Base-by-base conservation (phyloP, 2,113 vertebrate species). In the Pao palembangensis region DNA sequence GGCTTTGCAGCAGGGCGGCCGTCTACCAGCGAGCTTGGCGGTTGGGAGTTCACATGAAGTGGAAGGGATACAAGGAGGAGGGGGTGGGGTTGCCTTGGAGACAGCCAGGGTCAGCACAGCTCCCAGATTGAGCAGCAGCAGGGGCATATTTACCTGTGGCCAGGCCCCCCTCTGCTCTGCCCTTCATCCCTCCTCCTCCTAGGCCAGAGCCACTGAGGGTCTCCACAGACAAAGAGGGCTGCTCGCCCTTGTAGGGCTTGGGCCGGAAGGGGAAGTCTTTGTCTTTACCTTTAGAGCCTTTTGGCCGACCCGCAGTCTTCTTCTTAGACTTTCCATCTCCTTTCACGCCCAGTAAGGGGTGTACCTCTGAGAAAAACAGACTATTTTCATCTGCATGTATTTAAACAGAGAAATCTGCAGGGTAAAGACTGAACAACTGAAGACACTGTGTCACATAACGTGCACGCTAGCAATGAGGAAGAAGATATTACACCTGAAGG, bases 201-300 rank as follows among this genome's bases (percentile, higher is more conserved):
- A 69, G 78, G 68, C 83, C 85, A 65, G 85, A 85, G 86, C 83
- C 51, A 67, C 79, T 79, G 82, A 84, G 57, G 54, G 78, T 67
- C 55, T 98, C 96, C 93, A 93, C 83, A 84, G 94, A 91, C 75
- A 93, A 94, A 84, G 92, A 92, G 85, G 93, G 92, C 93, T 95
- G 94, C 80, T 98, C 95, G 73, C 94, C 94, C 92, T 93, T 95
- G 94, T 92, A 95, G 90, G 93, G 91, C 92, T 98, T 99, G 82
- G 94, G 92, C 90, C 96, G 95, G 93, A 98, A 97, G 89, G 95
- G 91, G 91, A 96, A 98, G 92, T 98, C 96, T 96, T 94, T 97
- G 91, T 99, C 97, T 96, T 99, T 99, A 96, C 96, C 96, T 97
- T 99, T 99, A 90, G 95, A 95, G 91, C 97, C 97, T 92, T 99